phyloP scores from a whole-genome alignment of 2,888 invertebrate genomes.

The Tribolium freemani region DNA sequence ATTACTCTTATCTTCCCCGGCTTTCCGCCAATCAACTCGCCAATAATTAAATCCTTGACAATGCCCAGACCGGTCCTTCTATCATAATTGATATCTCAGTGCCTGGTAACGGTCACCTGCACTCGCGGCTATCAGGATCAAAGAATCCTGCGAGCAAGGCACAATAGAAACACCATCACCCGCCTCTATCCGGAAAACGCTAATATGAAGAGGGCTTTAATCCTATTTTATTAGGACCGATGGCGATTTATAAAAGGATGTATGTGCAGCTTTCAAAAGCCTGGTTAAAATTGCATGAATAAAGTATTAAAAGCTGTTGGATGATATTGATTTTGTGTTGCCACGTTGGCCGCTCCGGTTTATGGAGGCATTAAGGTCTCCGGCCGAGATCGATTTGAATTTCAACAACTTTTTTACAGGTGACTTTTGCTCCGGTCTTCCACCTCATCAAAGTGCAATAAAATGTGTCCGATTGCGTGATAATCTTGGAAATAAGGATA shows the following conservation, averaged over 20 bases:
- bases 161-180: constrained; percentile 14
- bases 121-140: constrained; percentile 47
- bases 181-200: constrained; percentile 17
- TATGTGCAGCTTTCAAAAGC: constrained; percentile 46
- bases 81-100: constrained; percentile 58
- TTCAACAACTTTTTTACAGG: constrained; percentile 1
- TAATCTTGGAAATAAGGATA: not conserved
- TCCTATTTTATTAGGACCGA: constrained; percentile 51
- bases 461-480: too few relatives aligned
- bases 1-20: constrained; percentile 47
- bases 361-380: constrained; percentile 1
- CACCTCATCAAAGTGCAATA: not conserved
- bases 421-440: not conserved
- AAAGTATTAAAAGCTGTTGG: constrained; percentile 42
- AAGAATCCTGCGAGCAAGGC: constrained; percentile 31
- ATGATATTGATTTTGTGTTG: constrained; percentile 28
- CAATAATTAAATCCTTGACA: constrained; percentile 53
- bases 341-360: not conserved
- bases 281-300: constrained; percentile 50
- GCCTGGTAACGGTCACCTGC: constrained; percentile 53
- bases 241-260: constrained; percentile 50
- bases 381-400: constrained; percentile 3
- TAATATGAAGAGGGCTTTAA: constrained; percentile 48
- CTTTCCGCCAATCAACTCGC: constrained; percentile 53
- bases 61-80: constrained; percentile 45